A percentile compares a stretch with the other conserved stretches of the same genome.
Conservation (phyloP, 2,113 vertebrate genomes). For the Recurvirostra avosetta region DNA sequence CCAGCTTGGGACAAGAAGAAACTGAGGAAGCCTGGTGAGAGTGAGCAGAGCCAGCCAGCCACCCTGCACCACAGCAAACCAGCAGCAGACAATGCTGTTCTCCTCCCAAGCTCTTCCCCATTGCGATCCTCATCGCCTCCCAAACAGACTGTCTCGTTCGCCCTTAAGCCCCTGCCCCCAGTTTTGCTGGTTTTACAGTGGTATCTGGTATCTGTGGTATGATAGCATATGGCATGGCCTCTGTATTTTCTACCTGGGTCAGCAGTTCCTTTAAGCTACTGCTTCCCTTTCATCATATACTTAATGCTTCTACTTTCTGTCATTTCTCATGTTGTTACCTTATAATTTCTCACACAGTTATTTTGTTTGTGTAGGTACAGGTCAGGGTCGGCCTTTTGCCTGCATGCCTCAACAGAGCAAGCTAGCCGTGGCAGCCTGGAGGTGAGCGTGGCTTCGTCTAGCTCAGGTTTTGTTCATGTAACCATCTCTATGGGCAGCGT, state of each 20-base stretch:
- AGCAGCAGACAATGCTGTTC: accelerated
- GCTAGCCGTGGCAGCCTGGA: background rate
- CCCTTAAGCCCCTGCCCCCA: background rate
- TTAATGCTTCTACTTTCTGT: background rate
- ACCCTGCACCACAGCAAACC: background rate
- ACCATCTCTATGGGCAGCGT: background rate
- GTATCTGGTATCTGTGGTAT: background rate
- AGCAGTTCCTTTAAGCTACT: background rate
- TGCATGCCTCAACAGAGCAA: background rate
- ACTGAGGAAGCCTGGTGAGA: background rate
- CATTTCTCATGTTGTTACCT: background rate
- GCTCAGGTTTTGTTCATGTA: accelerated
- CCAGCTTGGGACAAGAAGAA: background rate
- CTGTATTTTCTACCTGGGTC: background rate
- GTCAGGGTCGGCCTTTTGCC: background rate
- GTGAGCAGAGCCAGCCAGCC: background rate
- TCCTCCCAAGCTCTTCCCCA: background rate
- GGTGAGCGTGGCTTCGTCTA: accelerated
- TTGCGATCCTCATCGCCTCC: background rate
- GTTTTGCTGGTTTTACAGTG: background rate
- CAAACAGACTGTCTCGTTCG: background rate
- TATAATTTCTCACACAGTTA: background rate
- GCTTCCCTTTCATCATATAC: background rate
- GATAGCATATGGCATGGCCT: background rate
- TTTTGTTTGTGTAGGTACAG: background rate